Conservation (phyloP, 2,888 invertebrate species). For the Carterocephalus palaemon region DNA sequence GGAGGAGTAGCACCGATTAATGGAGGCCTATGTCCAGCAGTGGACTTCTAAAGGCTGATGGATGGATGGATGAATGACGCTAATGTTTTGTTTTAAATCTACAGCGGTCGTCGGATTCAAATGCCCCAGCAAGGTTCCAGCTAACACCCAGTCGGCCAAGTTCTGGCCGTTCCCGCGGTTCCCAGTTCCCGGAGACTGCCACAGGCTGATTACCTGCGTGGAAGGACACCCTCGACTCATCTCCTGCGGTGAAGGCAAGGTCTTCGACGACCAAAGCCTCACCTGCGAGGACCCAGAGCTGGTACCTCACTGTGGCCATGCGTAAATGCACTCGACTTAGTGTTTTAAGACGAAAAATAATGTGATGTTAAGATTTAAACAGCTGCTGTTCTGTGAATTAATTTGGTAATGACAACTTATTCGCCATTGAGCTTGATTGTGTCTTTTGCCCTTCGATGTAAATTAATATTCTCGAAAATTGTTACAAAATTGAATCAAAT, state of each 20-base stretch:
- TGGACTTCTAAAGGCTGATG: background rate
- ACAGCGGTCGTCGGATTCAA: constrained; percentile 94
- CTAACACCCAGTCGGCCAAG: constrained; percentile 88
- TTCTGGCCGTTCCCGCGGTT: constrained; percentile 97
- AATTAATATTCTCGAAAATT: too few species aligned
- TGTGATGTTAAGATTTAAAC: background rate
- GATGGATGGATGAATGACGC: constrained; percentile 13
- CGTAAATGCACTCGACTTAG: constrained; percentile 40
- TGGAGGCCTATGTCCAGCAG: background rate
- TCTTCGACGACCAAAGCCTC: constrained; percentile 89
- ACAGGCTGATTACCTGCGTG: constrained; percentile 93
- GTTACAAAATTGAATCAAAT: too few species aligned
- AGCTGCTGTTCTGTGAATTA: background rate
- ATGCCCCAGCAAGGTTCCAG: constrained; percentile 91
- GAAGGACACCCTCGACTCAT: constrained; percentile 93
- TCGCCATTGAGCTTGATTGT: too few species aligned
- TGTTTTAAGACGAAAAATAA: constrained; percentile 59
- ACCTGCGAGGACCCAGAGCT: constrained; percentile 90
- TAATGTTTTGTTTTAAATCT: constrained; percentile 36
- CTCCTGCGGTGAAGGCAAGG: constrained; percentile 91
- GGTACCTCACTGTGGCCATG: constrained; percentile 71
- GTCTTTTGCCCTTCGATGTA: too few species aligned
- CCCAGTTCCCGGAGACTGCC: constrained; percentile 91
- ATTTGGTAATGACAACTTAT: too few species aligned
- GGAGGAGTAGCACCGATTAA: too few species aligned